phyloP scores from a whole-genome alignment of 2,113 vertebrate genomes.

The Antennarius striatus region DNA sequence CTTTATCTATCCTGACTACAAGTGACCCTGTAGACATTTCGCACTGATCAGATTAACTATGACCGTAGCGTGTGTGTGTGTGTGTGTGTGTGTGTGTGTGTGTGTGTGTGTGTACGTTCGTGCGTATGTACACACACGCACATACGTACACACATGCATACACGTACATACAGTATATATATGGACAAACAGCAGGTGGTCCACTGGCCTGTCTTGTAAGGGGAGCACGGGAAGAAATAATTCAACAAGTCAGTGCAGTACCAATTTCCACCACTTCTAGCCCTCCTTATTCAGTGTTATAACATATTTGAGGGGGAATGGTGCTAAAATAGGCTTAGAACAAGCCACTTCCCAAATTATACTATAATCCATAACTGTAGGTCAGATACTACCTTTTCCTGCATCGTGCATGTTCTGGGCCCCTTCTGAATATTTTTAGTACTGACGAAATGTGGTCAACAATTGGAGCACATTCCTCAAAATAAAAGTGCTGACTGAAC shows the following conservation, averaged over 20 bases:
- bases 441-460: conserved; percentile 49
- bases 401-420: conserved; percentile 30
- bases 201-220: conserved; percentile 40
- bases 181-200: conserved; percentile 27
- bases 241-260: conserved; percentile 76
- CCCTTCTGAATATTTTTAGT: not conserved
- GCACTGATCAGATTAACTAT: conserved; percentile 47
- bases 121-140: too few species aligned
- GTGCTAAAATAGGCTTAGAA: conserved; percentile 42
- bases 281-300: conserved; percentile 52
- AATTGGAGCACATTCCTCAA: conserved; percentile 36
- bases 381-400: conserved; percentile 38
- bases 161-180: conserved; percentile 24
- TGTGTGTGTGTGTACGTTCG: too few species aligned
- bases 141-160: not conserved
- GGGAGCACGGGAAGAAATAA: conserved; percentile 44
- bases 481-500: conserved; percentile 40
- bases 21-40: conserved; percentile 27
- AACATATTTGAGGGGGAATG: conserved; percentile 36
- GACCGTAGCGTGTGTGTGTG: not conserved
- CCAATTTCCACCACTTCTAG: conserved; percentile 60
- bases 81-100: too few species aligned
- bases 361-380: conserved; percentile 28
- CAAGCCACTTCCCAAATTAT: conserved; percentile 46
- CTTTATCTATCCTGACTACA: conserved; percentile 38